Evolutionary conservation across 2,888 invertebrate genomes (phyloP).

Genomic region (Resseliella maxima): DNA sequence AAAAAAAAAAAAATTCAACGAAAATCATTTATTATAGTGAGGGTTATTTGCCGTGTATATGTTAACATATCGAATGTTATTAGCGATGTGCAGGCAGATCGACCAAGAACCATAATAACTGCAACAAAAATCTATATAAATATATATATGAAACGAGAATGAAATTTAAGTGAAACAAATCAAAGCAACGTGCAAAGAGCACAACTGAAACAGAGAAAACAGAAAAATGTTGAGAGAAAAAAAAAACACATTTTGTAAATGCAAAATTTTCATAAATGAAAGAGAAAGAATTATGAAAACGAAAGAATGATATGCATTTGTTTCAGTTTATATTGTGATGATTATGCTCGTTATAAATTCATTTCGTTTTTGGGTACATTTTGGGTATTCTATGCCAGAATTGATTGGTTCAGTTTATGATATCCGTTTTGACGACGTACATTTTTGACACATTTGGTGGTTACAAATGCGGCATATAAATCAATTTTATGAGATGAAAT

Average conservation of each 20-base stretch:
- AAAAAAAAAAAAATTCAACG: constrained; percentile 17
- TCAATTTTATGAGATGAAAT: constrained; percentile 12
- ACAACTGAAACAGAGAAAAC: neutral
- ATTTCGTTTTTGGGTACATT: neutral
- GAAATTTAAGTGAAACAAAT: neutral
- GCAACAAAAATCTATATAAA: neutral
- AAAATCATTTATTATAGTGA: constrained; percentile 39
- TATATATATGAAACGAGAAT: neutral
- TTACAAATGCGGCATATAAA: neutral
- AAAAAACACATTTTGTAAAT: constrained; percentile 7
- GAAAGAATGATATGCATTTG: neutral
- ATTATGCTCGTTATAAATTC: constrained; percentile 46
- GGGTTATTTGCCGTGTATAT: neutral
- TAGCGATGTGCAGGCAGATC: neutral
- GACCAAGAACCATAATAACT: neutral
- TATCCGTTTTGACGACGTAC: neutral
- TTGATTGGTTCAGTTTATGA: neutral
- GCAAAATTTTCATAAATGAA: constrained; percentile 20
- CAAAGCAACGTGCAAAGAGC: neutral
- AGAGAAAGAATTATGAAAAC: neutral
- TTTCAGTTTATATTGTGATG: constrained; percentile 39
- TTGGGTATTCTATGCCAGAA: neutral
- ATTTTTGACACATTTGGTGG: neutral
- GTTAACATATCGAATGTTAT: too few species aligned
- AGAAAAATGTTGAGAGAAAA: neutral